Conservation (phyloP, 1,140 invertebrate genomes). For the Octopus sinensis region DNA sequence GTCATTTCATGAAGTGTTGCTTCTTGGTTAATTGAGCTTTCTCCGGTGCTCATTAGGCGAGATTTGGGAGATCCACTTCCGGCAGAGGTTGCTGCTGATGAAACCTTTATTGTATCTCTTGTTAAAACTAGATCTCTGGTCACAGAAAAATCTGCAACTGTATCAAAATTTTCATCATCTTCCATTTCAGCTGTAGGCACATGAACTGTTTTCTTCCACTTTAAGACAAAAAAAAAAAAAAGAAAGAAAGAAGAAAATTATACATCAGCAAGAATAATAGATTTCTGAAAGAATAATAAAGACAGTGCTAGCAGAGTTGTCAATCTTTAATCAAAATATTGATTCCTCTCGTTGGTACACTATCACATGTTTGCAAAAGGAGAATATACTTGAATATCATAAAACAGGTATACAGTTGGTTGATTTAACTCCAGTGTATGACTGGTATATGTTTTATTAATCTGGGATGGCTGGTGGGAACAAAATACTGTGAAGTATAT, state of each 20-base stretch:
- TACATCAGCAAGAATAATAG: neutral
- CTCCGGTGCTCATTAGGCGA: constrained; percentile 26
- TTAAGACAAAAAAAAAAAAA: neutral
- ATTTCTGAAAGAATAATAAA: no score
- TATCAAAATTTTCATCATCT: constrained; percentile 41
- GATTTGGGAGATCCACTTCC: constrained; percentile 22
- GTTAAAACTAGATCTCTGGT: constrained; percentile 26
- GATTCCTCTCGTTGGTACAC: no score
- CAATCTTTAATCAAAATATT: no score
- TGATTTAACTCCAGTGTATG: no score
- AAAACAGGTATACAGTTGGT: no score
- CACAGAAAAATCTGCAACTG: constrained; percentile 39
- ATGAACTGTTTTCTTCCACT: constrained; percentile 16
- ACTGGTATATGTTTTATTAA: no score
- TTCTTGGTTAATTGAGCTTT: constrained; percentile 20
- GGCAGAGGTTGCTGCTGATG: neutral
- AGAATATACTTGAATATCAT: no score
- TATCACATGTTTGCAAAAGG: no score
- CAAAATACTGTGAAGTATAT: no score
- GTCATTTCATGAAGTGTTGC: constrained; percentile 63
- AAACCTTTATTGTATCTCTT: neutral
- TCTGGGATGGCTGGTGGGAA: no score
- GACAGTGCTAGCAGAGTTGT: no score
- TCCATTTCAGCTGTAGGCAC: constrained; percentile 43
- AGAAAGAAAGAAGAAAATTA: neutral